A percentile compares a stretch with the other conserved stretches of the same genome.
phyloP scores from a whole-genome alignment of 2,113 vertebrate genomes.

The Myotis davidii region DNA sequence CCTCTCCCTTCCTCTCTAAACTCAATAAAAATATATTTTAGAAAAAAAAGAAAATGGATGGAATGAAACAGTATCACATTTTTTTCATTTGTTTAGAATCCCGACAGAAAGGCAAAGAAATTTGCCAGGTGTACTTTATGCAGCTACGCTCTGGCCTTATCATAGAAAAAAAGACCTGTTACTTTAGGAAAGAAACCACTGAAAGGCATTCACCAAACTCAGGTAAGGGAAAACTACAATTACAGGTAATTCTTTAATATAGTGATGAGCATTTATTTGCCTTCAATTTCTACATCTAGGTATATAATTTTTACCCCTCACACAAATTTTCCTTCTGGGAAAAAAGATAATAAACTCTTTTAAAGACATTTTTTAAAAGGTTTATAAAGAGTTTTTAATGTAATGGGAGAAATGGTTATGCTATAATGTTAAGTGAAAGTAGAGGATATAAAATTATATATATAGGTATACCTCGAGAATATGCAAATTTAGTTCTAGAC shows the following conservation, averaged over 20 bases:
- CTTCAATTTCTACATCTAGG: background rate
- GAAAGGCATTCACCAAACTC: background rate
- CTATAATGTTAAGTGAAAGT: constrained; percentile 24
- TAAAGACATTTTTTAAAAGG: background rate
- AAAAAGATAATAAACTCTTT: constrained; percentile 47
- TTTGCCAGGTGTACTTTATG: constrained; percentile 35
- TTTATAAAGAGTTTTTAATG: constrained; percentile 6
- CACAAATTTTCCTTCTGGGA: constrained; percentile 6
- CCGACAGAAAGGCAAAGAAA: background rate
- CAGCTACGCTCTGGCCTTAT: constrained; percentile 53
- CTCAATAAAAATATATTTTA: too few species aligned
- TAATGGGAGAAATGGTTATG: background rate
- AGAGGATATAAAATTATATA: constrained; percentile 25
- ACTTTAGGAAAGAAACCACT: constrained; percentile 16
- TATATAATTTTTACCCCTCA: background rate
- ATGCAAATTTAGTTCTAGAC: background rate
- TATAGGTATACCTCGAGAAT: background rate
- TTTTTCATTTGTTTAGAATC: constrained; percentile 63
- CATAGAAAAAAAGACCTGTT: constrained; percentile 23
- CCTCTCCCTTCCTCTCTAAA: too few species aligned
- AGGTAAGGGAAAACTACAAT: constrained; percentile 45
- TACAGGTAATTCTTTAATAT: background rate
- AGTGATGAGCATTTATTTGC: background rate
- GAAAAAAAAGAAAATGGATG: background rate
- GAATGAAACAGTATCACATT: background rate